Percentiles rank a stretch among this genome's conserved stretches.
Conservation (phyloP, 1,140 invertebrate genomes). For the Lepidurus arcticus region DNA sequence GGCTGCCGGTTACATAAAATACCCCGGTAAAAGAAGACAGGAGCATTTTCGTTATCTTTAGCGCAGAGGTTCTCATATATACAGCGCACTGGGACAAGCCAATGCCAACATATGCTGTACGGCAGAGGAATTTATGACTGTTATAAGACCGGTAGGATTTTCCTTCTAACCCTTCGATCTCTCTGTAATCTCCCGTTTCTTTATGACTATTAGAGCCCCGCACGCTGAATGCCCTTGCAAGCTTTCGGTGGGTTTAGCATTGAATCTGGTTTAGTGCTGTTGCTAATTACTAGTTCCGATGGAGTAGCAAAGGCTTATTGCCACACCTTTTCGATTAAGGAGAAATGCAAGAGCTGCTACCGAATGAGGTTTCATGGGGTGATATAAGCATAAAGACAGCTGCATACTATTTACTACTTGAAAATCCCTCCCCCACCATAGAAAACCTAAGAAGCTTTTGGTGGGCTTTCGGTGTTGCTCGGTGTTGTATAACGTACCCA, state of each 20-base stretch:
- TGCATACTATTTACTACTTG: too few species aligned
- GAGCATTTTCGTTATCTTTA: slow-evolving; percentile 2
- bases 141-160: background rate
- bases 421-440: too few species aligned
- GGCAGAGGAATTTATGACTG: background rate
- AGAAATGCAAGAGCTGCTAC: too few species aligned
- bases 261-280: background rate
- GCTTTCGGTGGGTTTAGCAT: background rate
- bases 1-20: background rate
- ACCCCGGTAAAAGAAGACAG: background rate
- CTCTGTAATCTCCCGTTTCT: background rate
- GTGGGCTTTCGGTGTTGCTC: too few species aligned
- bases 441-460: too few species aligned
- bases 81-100: background rate
- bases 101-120: background rate
- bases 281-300: background rate
- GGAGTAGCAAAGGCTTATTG: too few species aligned
- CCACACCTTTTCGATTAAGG: too few species aligned
- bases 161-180: background rate
- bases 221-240: background rate
- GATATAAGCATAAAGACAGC: too few species aligned
- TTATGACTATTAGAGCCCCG: background rate
- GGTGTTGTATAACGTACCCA: too few species aligned
- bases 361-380: too few species aligned
- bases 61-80: background rate